phyloP scores from a whole-genome alignment of 2,797 vertebrate genomes.

The Diplodus sargus region DNA sequence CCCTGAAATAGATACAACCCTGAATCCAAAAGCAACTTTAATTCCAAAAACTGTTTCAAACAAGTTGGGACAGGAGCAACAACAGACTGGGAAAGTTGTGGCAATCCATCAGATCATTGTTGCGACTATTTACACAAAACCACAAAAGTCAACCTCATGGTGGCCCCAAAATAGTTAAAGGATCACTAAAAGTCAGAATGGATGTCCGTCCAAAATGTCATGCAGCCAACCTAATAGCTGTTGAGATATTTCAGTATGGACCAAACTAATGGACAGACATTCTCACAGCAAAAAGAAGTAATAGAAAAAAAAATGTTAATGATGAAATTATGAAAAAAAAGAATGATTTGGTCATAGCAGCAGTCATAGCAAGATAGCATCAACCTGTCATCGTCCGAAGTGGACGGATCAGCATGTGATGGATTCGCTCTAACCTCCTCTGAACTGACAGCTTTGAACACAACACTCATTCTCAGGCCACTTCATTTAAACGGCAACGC shows the following conservation, averaged over 20 bases:
- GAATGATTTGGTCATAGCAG: neutral
- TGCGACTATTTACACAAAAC: neutral
- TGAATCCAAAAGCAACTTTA: no score
- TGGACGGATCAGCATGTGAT: neutral
- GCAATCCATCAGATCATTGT: neutral
- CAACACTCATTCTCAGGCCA: slow-evolving; percentile 28
- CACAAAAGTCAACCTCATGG: neutral
- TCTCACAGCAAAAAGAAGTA: neutral
- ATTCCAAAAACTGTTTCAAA: no score
- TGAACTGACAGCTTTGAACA: slow-evolving; percentile 36
- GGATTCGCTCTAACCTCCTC: slow-evolving; percentile 35
- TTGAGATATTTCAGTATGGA: neutral
- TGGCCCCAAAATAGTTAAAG: neutral
- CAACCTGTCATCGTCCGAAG: neutral
- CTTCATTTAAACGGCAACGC: slow-evolving; percentile 10
- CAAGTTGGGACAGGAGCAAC: no score
- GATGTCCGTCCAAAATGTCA: no score
- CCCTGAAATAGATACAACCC: neutral
- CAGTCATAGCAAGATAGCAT: neutral
- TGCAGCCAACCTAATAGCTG: no score
- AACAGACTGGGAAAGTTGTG: no score
- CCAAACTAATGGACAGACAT: no score
- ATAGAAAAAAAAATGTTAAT: neutral
- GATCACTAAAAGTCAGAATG: neutral
- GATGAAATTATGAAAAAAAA: neutral